Evolutionary conservation across 2,888 invertebrate genomes (phyloP), one percentile per base, ranked within the genome.

Genomic region (Dynastes tityus): DNA sequence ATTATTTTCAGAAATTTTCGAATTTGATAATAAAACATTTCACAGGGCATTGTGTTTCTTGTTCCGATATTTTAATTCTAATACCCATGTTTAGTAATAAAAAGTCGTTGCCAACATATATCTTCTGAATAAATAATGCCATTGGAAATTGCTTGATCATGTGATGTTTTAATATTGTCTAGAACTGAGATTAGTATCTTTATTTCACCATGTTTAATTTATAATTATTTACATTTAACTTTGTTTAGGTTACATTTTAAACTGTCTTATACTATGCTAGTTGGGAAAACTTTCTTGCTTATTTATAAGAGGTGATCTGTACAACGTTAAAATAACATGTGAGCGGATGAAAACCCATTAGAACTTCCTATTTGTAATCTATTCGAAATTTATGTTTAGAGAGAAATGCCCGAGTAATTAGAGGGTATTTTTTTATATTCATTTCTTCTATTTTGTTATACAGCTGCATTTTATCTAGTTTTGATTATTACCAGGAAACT

Each of bases 281-380:
- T 74, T 74, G 61, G 32, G 61, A 61, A 74, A 74, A 61, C 73
- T 45, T 45, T 13, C 61, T 61, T 61, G 73, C 61, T 74, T 74
- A 74, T 74, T 74, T 74, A 74, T 45, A 74, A 27, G 22, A 74
- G 73, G 73, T 74, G 45, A 63, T 74, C 73, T 74, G 73, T 74
- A 61, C 73, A 74, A 61, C 45, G 73, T 74, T 74, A 74, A 74
- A 74, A 74, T 74, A 74, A 74, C 61, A 74, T 74, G 61, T 61
- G 49, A 74, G 40, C 73, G 27, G 61, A 74, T 61, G 49, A 74
- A 74, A 74, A 61, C 45, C 73, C 61, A 63, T 49, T 74, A 74
- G 9, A 74, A 63, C 73, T 63, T 61, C 61, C 61, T 61, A 71
- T 16, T 55, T 71, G 32, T 55, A 71, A 32, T 55, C 65, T 71